Evolutionary conservation across 2,797 vertebrate genomes (phyloP).

Genomic region (Falco biarmicus): DNA sequence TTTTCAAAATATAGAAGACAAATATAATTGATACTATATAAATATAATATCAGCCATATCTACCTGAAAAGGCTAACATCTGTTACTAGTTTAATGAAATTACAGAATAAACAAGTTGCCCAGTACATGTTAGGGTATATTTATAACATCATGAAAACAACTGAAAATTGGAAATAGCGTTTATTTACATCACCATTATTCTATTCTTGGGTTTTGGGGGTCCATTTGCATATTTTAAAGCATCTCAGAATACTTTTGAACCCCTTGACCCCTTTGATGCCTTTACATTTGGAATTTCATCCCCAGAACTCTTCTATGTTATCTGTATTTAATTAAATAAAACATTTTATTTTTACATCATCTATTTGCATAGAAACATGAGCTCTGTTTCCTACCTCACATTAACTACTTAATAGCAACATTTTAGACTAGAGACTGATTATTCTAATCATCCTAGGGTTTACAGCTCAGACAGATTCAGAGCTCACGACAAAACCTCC

Average conservation of each 20-base stretch:
- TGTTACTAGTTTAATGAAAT: background rate
- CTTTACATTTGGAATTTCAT: background rate
- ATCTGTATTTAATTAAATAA: background rate
- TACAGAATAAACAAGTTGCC: background rate
- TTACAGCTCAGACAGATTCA: slow-evolving; percentile 3
- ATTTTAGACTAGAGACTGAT: background rate
- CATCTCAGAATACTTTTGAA: background rate
- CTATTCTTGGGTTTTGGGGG: background rate
- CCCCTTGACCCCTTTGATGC: background rate
- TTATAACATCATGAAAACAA: background rate
- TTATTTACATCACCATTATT: background rate
- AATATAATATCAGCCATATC: background rate
- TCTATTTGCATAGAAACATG: background rate
- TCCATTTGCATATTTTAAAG: background rate
- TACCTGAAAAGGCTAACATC: background rate
- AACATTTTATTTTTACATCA: background rate
- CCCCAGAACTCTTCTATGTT: background rate
- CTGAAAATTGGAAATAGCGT: background rate
- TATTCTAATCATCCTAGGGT: slow-evolving; percentile 47
- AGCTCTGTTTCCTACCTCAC: background rate
- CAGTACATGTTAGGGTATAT: background rate
- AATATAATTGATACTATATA: background rate
- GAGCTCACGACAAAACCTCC: background rate
- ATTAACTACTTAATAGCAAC: background rate
- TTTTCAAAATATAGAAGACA: background rate